Base-by-base conservation (phyloP, 2,888 invertebrate species). In the Aleiodes testaceus region DNA sequence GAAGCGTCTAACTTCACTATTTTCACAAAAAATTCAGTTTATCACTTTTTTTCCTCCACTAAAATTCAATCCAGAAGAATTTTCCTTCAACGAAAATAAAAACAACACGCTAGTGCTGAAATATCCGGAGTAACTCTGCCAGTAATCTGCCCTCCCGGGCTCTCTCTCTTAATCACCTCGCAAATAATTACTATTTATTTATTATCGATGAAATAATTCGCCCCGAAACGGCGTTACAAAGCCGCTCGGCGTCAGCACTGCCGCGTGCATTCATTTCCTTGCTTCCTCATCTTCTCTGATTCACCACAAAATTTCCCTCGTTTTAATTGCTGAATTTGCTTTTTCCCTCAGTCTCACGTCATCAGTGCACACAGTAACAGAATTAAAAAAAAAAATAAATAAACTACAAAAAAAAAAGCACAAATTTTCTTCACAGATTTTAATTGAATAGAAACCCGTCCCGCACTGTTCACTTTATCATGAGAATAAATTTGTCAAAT, bases 241-340 rank as follows among this genome's bases (percentile, higher is more conserved):
- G 20, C 66, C 36, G 67, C 71, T 74, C 75, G 79, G 78, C 84
- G 86, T 86, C 86, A 86, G 86, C 84, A 83, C 75, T 77, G 80
- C 76, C 76, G 75, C 77, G 75, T 75, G 74, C 77, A 74, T 74
- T 76, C 72, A 50, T 75, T 80, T 78, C 78, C 83, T 79, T 82
- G 84, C 76, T 80, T 84, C 84, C 81, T 82, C 86, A 83, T 86
- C 82, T 76, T 69, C 71, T 59, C 30, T 42, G 45, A 49, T 36
- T 44, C n/a, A 45, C 45, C 45, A 53, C 44, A 22, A 20, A n/a
- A 55, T n/a, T 63, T 18, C 45, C 22, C 26, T 12, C 22, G 7
- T 12, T 26, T 6, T 42, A 65, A 65, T 12, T 9, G 20, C 22
- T 53, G 3, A 26, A 12, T 11, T 11, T n/a, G 1, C 12, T 63